Percentiles rank a stretch among this genome's conserved stretches.
These are phyloP conservation scores for Mimachlamys varia DNA, from an alignment of 2,888 invertebrate genomes.

Conservation along the genomic window DNA sequence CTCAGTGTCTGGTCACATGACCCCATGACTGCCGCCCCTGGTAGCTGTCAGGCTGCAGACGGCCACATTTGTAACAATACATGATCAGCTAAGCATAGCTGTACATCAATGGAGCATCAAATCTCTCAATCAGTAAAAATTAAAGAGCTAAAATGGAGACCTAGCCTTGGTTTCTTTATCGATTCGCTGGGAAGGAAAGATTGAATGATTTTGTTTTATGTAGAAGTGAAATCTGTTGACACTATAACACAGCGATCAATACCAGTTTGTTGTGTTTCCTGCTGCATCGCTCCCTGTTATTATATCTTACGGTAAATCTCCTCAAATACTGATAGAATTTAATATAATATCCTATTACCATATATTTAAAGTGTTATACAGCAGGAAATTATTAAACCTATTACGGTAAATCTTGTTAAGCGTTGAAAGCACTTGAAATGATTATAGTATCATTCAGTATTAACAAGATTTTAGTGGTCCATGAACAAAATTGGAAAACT, in stretches of 20 bases:
- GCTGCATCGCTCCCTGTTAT: neutral
- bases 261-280: neutral
- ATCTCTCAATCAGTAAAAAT: slow-evolving; percentile 1
- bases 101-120: neutral
- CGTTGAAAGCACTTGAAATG: neutral
- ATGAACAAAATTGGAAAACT: too few relatives aligned
- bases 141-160: neutral
- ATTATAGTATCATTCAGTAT: neutral
- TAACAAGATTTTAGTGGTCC: too few relatives aligned
- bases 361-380: neutral
- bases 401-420: neutral
- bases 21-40: neutral
- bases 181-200: neutral
- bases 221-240: neutral
- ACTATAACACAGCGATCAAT: neutral
- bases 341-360: neutral
- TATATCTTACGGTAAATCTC: neutral
- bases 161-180: neutral
- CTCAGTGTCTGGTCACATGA: neutral
- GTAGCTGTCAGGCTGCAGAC: neutral
- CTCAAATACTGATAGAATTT: neutral
- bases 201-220: neutral
- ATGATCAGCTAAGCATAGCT: neutral
- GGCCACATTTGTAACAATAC: neutral
- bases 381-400: neutral